Evolutionary conservation across 2,113 vertebrate species (phyloP).

Genomic region (Scalopus aquaticus): DNA sequence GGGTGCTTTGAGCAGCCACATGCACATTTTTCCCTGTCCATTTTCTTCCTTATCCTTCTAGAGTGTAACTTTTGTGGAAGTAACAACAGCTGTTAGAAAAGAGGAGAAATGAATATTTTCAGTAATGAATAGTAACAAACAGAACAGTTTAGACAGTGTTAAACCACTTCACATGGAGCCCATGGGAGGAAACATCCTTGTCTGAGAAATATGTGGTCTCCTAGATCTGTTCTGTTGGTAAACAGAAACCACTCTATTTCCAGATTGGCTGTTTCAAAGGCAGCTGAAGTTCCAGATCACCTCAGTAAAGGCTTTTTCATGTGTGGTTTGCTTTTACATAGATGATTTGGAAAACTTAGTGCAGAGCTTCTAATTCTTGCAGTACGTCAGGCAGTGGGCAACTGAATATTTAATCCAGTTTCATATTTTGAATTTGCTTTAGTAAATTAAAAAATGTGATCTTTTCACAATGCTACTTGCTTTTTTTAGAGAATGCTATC

Average conservation of each 20-base stretch:
- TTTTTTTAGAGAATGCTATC: background rate
- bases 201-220: background rate
- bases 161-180: background rate
- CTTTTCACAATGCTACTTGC: background rate
- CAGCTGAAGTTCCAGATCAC: background rate
- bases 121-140: background rate
- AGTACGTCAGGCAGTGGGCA: background rate
- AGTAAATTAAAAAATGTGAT: conserved; percentile 16
- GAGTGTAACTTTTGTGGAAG: background rate
- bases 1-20: background rate
- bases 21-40: background rate
- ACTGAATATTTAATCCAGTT: background rate
- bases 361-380: background rate
- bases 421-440: background rate
- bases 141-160: background rate
- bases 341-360: background rate
- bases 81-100: background rate
- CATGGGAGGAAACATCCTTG: too few relatives aligned
- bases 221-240: background rate
- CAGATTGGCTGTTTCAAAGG: background rate
- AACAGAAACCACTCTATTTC: background rate
- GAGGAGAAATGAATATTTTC: background rate
- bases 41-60: background rate
- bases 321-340: background rate
- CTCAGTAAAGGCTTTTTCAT: background rate